Evolutionary conservation across 2,888 invertebrate species (phyloP).

Genomic region (Copidosoma aretas): DNA sequence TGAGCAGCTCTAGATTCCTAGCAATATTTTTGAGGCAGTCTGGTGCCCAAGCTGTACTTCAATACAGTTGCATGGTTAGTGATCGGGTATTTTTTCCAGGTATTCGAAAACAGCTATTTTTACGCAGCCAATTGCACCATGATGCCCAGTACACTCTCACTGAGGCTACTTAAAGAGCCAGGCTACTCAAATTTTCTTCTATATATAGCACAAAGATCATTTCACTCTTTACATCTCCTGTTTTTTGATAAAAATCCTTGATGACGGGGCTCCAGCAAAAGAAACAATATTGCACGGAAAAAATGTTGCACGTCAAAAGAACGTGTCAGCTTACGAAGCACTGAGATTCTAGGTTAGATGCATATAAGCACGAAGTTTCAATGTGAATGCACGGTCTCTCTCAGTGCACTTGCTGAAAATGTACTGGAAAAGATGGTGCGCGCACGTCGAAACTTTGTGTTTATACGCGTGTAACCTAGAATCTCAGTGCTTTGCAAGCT

Average conservation of each 20-base stretch:
- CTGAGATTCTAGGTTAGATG: too few relatives aligned
- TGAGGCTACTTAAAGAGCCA: conserved; percentile 82
- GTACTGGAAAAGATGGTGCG: too few relatives aligned
- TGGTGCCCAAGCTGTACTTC: conserved; percentile 96
- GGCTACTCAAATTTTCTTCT: conserved; percentile 74
- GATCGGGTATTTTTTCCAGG: conserved; percentile 80
- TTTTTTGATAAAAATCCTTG: conserved; percentile 66
- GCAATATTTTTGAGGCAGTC: conserved; percentile 92
- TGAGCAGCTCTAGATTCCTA: conserved; percentile 93
- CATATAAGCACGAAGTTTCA: too few relatives aligned
- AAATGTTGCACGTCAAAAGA: too few relatives aligned
- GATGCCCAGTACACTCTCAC: conserved; percentile 68
- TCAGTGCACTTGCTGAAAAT: too few relatives aligned
- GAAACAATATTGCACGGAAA: too few relatives aligned
- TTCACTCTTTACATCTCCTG: conserved; percentile 57
- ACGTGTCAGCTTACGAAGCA: too few relatives aligned
- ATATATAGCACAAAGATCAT: conserved; percentile 79
- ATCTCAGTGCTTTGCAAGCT: too few relatives aligned
- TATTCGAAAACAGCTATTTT: conserved; percentile 91
- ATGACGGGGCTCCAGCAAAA: conserved; percentile 72
- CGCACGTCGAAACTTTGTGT: too few relatives aligned
- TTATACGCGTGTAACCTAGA: too few relatives aligned
- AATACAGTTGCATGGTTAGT: conserved; percentile 67
- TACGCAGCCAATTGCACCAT: conserved; percentile 86
- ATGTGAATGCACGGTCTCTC: too few relatives aligned